These are phyloP conservation scores for Drosophila atripex DNA, from an alignment of 2,888 invertebrate genomes.

Conservation along the genomic window DNA sequence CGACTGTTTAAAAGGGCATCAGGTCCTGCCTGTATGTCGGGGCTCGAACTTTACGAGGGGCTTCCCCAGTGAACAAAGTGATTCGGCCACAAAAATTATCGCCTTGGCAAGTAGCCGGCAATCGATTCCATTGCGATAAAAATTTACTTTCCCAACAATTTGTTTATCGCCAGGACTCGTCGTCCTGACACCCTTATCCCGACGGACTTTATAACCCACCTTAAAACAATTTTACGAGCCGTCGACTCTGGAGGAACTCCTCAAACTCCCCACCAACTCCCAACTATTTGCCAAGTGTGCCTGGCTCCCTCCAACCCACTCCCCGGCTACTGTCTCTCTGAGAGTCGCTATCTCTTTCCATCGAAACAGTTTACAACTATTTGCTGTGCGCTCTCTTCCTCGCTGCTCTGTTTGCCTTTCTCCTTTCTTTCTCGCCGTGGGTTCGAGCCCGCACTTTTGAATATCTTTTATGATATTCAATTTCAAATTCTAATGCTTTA, in stretches of 20 bases:
- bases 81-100: conserved; percentile 13
- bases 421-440: conserved; percentile 24
- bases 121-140: conserved; percentile 25
- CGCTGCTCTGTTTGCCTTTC: conserved; percentile 24
- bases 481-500: conserved; percentile 81
- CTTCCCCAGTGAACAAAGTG: conserved; percentile 1
- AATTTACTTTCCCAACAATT: conserved; percentile 15
- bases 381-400: conserved; percentile 41
- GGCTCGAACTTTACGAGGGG: background rate
- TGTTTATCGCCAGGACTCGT: conserved; percentile 10
- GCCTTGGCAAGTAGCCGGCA: conserved; percentile 14
- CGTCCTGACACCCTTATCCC: background rate
- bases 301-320: conserved; percentile 9
- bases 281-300: conserved; percentile 54
- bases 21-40: background rate
- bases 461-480: conserved; percentile 78
- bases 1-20: background rate
- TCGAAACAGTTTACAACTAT: conserved; percentile 63
- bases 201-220: conserved; percentile 37
- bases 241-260: conserved; percentile 32
- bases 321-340: background rate
- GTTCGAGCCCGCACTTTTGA: conserved; percentile 49
- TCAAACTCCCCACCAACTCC: conserved; percentile 26
- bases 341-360: conserved; percentile 6
- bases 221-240: conserved; percentile 51